Conservation (phyloP, 2,797 vertebrate genomes). For the Dallia pectoralis region DNA sequence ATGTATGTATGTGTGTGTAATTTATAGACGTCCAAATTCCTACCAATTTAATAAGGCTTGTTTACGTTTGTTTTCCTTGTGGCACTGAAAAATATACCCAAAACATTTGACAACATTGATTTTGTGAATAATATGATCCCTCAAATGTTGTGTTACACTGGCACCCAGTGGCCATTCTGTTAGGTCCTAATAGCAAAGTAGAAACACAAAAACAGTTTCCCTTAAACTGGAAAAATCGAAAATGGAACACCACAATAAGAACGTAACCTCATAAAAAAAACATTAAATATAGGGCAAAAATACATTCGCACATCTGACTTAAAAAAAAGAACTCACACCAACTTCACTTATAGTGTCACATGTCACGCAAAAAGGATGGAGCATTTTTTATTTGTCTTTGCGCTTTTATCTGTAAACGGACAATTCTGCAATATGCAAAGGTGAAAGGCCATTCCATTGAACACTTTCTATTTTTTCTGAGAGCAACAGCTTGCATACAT, state of each 20-base stretch:
- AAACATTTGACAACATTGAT: slow-evolving; percentile 12
- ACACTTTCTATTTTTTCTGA: slow-evolving; percentile 64
- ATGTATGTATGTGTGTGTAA: slow-evolving; percentile 6
- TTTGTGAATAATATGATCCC: slow-evolving; percentile 71
- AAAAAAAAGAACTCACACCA: too few species aligned
- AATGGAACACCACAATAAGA: slow-evolving; percentile 52
- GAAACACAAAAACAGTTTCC: slow-evolving; percentile 42
- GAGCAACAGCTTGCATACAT: slow-evolving; percentile 71
- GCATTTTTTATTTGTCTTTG: slow-evolving; percentile 59
- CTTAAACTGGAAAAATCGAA: slow-evolving; percentile 50
- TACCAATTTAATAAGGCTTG: slow-evolving; percentile 47
- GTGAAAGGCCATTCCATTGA: slow-evolving; percentile 80
- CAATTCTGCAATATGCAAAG: slow-evolving; percentile 85
- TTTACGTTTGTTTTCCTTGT: slow-evolving; percentile 66
- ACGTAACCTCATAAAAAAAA: slow-evolving; percentile 63
- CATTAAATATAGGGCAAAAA: slow-evolving; percentile 48
- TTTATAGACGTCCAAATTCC: slow-evolving; percentile 11
- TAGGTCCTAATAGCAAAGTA: slow-evolving; percentile 79
- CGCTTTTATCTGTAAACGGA: slow-evolving; percentile 77
- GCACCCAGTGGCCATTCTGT: slow-evolving; percentile 70
- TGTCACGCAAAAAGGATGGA: slow-evolving; percentile 84
- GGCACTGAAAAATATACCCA: slow-evolving; percentile 70
- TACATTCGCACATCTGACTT: slow-evolving; percentile 81
- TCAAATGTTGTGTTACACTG: slow-evolving; percentile 83
- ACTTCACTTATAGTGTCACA: slow-evolving; percentile 75